A percentile compares a stretch with the other conserved stretches of the same genome.
phyloP scores from a whole-genome alignment of 1,140 invertebrate genomes.

The Vollenhovia emeryi region DNA sequence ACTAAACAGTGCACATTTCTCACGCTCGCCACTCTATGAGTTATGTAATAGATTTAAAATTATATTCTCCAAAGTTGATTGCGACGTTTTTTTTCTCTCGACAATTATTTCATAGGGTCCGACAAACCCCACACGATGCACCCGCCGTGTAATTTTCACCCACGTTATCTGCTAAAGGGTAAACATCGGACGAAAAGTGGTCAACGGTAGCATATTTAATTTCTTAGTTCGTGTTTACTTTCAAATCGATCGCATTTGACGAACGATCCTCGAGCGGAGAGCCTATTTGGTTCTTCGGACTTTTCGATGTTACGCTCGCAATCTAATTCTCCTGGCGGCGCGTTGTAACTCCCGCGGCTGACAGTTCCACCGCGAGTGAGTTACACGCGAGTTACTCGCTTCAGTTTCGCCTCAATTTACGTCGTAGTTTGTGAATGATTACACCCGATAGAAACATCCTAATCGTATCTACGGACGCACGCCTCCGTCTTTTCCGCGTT shows the following conservation, averaged over 20 bases:
- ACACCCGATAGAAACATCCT: slow-evolving; percentile 46
- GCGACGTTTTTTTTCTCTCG: too few species aligned
- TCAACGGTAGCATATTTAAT: not conserved
- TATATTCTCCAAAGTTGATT: too few species aligned
- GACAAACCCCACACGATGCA: too few species aligned
- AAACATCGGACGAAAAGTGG: too few species aligned
- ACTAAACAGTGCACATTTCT: too few species aligned
- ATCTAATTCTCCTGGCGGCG: not conserved
- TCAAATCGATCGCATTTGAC: not conserved
- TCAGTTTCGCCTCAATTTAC: slow-evolving; percentile 56
- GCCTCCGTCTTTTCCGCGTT: slow-evolving; percentile 51
- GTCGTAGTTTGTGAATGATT: slow-evolving; percentile 55
- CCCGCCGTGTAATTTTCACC: too few species aligned
- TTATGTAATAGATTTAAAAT: too few species aligned
- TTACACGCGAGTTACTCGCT: slow-evolving; percentile 39
- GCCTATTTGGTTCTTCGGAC: not conserved
- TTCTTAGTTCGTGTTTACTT: not conserved
- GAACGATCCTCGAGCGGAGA: not conserved
- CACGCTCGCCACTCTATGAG: too few species aligned
- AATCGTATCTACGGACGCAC: slow-evolving; percentile 38
- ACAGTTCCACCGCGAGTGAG: slow-evolving; percentile 13
- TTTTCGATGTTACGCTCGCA: not conserved
- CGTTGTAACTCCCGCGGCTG: not conserved
- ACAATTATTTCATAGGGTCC: too few species aligned
- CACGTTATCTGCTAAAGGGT: too few species aligned